phyloP scores from a whole-genome alignment of 1,140 invertebrate species.

The Bombus haemorrhoidalis region DNA sequence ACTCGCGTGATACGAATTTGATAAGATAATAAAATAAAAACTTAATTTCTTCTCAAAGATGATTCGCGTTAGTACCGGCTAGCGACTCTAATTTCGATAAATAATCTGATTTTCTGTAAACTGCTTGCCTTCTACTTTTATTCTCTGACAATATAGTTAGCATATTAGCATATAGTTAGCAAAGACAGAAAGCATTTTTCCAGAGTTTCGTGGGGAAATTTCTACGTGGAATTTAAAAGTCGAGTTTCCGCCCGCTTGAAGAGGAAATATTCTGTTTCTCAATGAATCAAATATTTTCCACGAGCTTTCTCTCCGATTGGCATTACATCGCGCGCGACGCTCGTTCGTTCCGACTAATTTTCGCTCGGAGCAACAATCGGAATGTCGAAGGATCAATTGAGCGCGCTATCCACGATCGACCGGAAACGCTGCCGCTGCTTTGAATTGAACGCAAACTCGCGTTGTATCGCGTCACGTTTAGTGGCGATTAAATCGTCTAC shows the following conservation, averaged over 20 bases:
- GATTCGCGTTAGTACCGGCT: no score
- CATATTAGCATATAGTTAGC: no score
- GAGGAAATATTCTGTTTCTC: no score
- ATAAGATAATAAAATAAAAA: no score
- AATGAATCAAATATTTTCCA: not conserved
- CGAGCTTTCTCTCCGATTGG: not conserved
- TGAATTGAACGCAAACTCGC: not conserved
- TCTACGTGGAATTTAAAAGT: no score
- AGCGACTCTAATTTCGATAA: no score
- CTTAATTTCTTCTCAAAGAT: no score
- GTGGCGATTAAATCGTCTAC: slow-evolving; percentile 15
- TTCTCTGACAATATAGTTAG: no score
- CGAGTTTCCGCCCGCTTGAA: rapidly evolving
- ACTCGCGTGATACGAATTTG: no score
- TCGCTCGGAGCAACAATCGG: not conserved
- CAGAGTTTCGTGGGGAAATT: no score
- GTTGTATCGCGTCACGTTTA: not conserved
- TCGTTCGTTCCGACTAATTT: slow-evolving; percentile 1
- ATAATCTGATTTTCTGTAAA: no score
- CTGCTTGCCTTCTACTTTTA: rapidly evolving
- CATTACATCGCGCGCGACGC: not conserved
- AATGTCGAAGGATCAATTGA: slow-evolving; percentile 12
- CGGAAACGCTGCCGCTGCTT: slow-evolving; percentile 11
- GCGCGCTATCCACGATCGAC: not conserved
- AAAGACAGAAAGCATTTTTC: no score